phyloP scores from a whole-genome alignment of 2,888 invertebrate genomes.

The Agrilus biguttatus region DNA sequence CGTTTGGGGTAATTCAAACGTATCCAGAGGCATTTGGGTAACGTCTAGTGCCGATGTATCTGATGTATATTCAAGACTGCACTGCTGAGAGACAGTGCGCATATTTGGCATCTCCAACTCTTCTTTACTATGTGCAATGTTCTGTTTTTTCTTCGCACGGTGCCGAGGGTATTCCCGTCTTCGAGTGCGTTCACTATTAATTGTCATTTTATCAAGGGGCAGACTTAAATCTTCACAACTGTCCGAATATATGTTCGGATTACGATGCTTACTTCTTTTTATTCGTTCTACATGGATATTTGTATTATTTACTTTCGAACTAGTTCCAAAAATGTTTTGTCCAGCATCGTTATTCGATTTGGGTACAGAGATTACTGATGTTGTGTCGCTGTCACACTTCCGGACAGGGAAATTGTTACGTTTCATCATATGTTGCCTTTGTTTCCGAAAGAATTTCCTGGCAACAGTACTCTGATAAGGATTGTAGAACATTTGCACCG shows the following conservation, averaged over 20 bases:
- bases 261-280: slow-evolving; percentile 42
- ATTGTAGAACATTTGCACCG: slow-evolving; percentile 77
- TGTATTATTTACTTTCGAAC: slow-evolving; percentile 67
- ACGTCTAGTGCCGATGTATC: slow-evolving; percentile 27
- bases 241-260: slow-evolving; percentile 52
- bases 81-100: slow-evolving; percentile 55
- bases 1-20: no score
- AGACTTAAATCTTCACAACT: slow-evolving; percentile 41
- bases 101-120: slow-evolving; percentile 27
- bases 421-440: slow-evolving; percentile 52
- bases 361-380: slow-evolving; percentile 22
- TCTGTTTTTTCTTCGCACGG: slow-evolving; percentile 19
- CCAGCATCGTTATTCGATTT: slow-evolving; percentile 35
- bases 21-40: no score
- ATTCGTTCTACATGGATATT: slow-evolving; percentile 59
- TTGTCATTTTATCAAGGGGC: slow-evolving; percentile 22
- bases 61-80: slow-evolving; percentile 55
- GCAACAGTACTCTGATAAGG: slow-evolving; percentile 89
- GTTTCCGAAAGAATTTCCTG: slow-evolving; percentile 81
- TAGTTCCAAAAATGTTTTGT: slow-evolving; percentile 46
- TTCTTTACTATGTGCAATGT: slow-evolving; percentile 9
- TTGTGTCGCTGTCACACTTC: slow-evolving; percentile 39
- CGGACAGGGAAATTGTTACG: slow-evolving; percentile 58
- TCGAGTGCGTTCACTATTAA: slow-evolving; percentile 20
- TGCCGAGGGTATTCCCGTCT: slow-evolving; percentile 17